Evolutionary conservation across 2,888 invertebrate species (phyloP).

Genomic region (Pristionchus maxplancki): DNA sequence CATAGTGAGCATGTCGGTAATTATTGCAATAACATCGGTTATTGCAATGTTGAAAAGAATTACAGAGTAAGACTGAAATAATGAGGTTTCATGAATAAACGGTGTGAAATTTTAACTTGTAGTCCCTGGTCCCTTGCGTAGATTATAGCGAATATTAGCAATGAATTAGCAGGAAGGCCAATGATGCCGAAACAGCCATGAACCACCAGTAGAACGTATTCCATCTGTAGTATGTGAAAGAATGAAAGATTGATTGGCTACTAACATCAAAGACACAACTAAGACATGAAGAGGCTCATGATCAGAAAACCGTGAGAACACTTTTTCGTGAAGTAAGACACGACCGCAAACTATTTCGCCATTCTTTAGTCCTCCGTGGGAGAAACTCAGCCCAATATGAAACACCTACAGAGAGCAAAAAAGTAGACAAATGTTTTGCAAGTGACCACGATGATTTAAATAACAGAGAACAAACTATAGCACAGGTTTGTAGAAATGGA

Average conservation of each 20-base stretch:
- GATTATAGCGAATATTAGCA: neutral
- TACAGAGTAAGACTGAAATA: neutral
- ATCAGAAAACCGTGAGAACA: neutral
- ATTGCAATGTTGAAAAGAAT: slow-evolving; percentile 30
- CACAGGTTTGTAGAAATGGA: neutral
- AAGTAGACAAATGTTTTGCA: neutral
- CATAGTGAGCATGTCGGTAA: slow-evolving; percentile 14
- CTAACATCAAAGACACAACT: no score
- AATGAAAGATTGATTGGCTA: no score
- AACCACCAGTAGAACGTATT: neutral
- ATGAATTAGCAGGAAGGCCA: slow-evolving; percentile 2
- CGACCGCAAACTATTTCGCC: neutral
- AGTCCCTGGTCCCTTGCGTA: neutral
- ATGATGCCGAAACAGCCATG: slow-evolving; percentile 1
- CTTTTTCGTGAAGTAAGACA: neutral
- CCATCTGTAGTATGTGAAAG: no score
- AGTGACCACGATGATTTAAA: neutral
- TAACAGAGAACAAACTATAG: neutral
- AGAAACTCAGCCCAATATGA: neutral
- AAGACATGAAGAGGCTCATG: no score
- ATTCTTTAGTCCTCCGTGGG: neutral
- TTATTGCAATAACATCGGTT: slow-evolving; percentile 8
- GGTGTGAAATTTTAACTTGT: neutral
- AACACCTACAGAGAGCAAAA: neutral
- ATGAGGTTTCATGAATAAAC: neutral